Evolutionary conservation across 2,797 vertebrate species (phyloP).

Genomic region (Onychomys arenicola): DNA sequence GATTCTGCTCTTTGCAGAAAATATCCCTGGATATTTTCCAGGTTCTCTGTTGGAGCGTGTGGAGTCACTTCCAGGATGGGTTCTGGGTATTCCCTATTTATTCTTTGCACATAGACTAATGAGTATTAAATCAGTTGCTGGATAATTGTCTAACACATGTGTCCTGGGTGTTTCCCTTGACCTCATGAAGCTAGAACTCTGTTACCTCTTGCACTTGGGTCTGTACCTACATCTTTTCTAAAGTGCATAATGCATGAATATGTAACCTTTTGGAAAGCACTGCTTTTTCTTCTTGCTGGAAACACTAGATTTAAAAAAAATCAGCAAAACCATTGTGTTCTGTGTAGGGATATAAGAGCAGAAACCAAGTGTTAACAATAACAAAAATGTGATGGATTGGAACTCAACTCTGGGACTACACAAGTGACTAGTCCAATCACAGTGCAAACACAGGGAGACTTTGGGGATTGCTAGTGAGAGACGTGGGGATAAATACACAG

Average conservation of each 20-base stretch:
- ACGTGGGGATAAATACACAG: neutral
- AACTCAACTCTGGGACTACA: neutral
- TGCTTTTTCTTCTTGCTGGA: neutral
- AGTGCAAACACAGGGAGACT: neutral
- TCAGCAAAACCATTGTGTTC: neutral
- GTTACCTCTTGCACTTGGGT: neutral
- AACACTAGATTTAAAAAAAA: slow-evolving; percentile 34
- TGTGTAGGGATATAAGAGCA: slow-evolving; percentile 34
- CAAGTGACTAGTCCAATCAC: neutral
- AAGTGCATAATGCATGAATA: neutral
- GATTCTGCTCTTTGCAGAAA: slow-evolving; percentile 20
- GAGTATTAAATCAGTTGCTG: neutral
- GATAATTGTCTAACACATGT: slow-evolving; percentile 36
- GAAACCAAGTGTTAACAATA: slow-evolving; percentile 6
- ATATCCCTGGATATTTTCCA: neutral
- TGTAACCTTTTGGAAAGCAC: slow-evolving; percentile 6
- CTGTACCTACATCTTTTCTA: neutral
- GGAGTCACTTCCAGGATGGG: neutral
- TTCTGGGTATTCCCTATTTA: slow-evolving; percentile 1
- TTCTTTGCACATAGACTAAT: neutral
- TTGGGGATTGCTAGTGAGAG: too few species aligned
- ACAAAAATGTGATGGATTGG: slow-evolving; percentile 9
- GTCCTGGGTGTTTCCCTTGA: neutral
- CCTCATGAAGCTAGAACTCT: slow-evolving; percentile 6
- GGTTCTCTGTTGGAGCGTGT: neutral